A percentile compares a stretch with the other conserved stretches of the same genome.
These are phyloP conservation scores for Hydrocynus forskahlii DNA, from an alignment of 2,797 vertebrate genomes.

Conservation along the genomic window DNA sequence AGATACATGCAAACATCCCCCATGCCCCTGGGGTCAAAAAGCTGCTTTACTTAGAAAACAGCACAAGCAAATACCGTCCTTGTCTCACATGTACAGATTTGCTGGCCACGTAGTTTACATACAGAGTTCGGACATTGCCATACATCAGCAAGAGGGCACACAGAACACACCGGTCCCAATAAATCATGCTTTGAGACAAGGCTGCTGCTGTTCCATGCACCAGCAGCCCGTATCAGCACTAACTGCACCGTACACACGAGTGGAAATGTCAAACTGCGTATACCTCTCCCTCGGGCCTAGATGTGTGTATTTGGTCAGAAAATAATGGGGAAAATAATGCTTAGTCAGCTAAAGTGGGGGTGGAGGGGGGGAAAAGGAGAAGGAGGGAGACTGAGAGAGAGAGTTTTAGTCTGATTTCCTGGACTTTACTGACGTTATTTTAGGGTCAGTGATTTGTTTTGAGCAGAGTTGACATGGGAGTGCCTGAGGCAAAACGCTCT, in stretches of 20 bases:
- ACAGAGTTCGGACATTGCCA: conserved; percentile 40
- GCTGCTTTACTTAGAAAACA: conserved; percentile 10
- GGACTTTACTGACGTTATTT: conserved; percentile 44
- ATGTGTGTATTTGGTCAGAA: conserved; percentile 38
- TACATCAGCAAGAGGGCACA: conserved; percentile 43
- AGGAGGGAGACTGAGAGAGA: conserved; percentile 36
- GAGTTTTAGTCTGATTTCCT: conserved; percentile 40
- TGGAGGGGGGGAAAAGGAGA: background rate
- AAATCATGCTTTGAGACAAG: conserved; percentile 39
- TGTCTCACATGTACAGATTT: conserved; percentile 34
- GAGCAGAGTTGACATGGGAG: conserved; percentile 39
- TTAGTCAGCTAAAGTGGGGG: conserved; percentile 33
- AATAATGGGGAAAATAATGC: conserved; percentile 38
- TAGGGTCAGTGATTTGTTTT: conserved; percentile 47
- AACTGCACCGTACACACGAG: background rate
- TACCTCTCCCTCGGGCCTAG: conserved; percentile 33
- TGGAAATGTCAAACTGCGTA: conserved; percentile 15
- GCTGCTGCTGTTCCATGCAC: conserved; percentile 34
- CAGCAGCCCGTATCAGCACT: conserved; percentile 43
- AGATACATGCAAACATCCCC: conserved; percentile 61
- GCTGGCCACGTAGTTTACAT: conserved; percentile 46
- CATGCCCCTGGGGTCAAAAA: conserved; percentile 25
- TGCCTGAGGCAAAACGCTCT: conserved; percentile 39
- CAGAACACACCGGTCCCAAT: conserved; percentile 41
- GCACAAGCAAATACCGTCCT: background rate